Conservation (phyloP, 2,797 vertebrate species). For the Hydrolagus colliei region DNA sequence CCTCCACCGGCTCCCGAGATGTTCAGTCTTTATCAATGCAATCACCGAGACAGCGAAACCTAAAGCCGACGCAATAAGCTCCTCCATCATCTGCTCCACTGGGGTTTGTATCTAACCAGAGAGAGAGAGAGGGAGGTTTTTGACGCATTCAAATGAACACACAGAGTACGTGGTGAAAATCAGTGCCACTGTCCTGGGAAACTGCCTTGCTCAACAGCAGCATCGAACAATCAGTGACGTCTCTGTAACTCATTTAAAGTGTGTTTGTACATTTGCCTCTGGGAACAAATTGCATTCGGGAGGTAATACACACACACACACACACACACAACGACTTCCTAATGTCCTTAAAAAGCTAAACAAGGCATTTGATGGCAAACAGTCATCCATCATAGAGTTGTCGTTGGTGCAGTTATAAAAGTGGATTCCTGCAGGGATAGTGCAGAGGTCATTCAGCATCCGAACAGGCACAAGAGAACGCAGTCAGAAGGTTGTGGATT, state of each 20-base stretch:
- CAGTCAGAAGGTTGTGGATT: no score
- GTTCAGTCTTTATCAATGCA: neutral
- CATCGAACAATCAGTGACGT: neutral
- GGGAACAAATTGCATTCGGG: neutral
- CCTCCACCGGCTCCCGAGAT: no score
- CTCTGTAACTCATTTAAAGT: neutral
- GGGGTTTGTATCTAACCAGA: neutral
- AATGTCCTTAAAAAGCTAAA: neutral
- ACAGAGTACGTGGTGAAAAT: neutral
- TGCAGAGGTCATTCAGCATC: no score
- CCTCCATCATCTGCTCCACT: constrained; percentile 3
- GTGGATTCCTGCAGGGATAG: no score
- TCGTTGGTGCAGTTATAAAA: no score
- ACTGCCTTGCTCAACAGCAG: neutral
- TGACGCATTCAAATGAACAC: neutral
- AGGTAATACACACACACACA: no score
- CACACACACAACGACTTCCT: neutral
- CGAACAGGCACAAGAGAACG: no score
- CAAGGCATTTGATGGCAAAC: neutral
- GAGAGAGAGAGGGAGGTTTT: neutral
- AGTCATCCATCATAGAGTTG: no score
- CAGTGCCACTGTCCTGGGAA: neutral
- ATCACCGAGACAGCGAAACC: neutral
- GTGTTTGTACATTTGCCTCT: neutral
- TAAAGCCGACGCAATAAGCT: neutral